Percentiles rank a stretch among this genome's conserved stretches.
phyloP scores from a whole-genome alignment of 2,113 vertebrate species.

The Osmerus mordax region DNA sequence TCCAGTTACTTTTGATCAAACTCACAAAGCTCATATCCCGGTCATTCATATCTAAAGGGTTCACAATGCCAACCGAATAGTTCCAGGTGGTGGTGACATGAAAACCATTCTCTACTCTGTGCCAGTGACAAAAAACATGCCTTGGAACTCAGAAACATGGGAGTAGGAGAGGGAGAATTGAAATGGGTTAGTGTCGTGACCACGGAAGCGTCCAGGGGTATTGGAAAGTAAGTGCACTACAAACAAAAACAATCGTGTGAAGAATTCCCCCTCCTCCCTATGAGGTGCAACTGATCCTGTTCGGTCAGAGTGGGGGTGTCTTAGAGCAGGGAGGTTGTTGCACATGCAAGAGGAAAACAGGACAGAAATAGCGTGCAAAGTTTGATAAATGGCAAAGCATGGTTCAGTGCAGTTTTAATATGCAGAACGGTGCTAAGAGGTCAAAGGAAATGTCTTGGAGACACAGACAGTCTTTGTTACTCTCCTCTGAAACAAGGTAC shows the following conservation, averaged over 20 bases:
- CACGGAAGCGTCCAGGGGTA: too few relatives aligned
- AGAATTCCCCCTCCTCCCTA: background rate
- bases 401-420: conserved; percentile 62
- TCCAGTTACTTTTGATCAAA: conserved; percentile 64
- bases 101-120: conserved; percentile 32
- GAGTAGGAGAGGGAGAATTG: conserved; percentile 39
- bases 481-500: conserved; percentile 44
- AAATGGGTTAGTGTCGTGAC: conserved; percentile 35
- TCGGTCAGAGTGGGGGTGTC: background rate
- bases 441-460: conserved; percentile 54
- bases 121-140: conserved; percentile 52
- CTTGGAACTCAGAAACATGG: conserved; percentile 43
- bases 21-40: conserved; percentile 64
- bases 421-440: conserved; percentile 53
- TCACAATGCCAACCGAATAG: conserved; percentile 32
- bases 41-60: conserved; percentile 52
- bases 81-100: conserved; percentile 62
- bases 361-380: conserved; percentile 40
- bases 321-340: conserved; percentile 4
- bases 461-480: conserved; percentile 55
- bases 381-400: conserved; percentile 55
- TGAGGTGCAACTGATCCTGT: background rate
- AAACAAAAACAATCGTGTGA: background rate
- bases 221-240: background rate
- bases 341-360: conserved; percentile 6